These are phyloP conservation scores for Dynastes grantii DNA, from an alignment of 2,888 invertebrate species.

Conservation along the genomic window DNA sequence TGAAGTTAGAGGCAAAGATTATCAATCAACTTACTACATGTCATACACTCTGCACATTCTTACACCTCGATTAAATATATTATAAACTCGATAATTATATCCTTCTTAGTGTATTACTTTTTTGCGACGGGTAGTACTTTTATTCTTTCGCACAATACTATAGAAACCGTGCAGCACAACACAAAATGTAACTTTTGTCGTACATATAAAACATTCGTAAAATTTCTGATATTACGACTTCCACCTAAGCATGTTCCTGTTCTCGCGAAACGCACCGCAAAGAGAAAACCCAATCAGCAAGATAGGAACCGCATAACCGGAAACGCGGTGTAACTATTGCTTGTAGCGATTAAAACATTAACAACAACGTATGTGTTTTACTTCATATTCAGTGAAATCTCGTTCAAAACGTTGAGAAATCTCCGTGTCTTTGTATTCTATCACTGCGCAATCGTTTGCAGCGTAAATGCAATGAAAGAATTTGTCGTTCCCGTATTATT, in stretches of 20 bases:
- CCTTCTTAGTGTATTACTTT: no score
- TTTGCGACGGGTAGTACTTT: no score
- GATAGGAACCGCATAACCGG: constrained; percentile 27
- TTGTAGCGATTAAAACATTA: constrained; percentile 13
- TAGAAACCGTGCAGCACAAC: no score
- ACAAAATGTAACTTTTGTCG: no score
- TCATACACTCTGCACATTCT: no score
- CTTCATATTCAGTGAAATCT: background rate
- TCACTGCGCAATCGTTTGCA: background rate
- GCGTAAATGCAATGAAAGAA: no score
- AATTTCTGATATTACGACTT: background rate
- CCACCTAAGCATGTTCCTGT: constrained; percentile 7
- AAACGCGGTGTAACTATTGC: constrained; percentile 28
- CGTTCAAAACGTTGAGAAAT: constrained; percentile 17
- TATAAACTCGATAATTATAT: no score
- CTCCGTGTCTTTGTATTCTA: background rate
- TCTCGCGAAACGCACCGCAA: constrained; percentile 31
- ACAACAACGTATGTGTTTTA: background rate
- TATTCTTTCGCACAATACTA: no score
- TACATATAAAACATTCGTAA: background rate
- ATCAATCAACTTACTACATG: no score
- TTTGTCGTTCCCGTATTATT: no score
- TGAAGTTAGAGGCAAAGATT: no score
- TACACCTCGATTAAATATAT: no score
- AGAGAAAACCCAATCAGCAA: constrained; percentile 39